Conservation (phyloP, 2,113 vertebrate genomes). For the Carassius auratus region DNA sequence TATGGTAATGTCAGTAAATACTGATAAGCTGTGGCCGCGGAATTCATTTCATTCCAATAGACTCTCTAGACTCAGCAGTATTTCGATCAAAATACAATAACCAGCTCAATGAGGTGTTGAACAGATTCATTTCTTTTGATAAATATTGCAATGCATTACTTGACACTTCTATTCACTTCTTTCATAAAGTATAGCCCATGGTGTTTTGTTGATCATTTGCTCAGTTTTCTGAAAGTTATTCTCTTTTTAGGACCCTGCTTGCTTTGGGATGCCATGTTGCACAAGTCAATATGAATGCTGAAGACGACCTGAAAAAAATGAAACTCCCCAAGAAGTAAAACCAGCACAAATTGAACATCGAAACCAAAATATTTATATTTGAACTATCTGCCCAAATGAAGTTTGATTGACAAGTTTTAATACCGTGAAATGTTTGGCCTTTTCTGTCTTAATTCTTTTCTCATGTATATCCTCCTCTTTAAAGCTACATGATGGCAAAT, state of each 20-base stretch:
- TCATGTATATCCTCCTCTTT: constrained; percentile 49
- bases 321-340: constrained; percentile 96
- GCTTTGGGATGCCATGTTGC: constrained; percentile 93
- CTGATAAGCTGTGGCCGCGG: constrained; percentile 57
- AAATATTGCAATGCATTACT: background rate
- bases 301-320: constrained; percentile 93
- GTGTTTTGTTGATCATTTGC: background rate
- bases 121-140: background rate
- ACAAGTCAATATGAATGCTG: constrained; percentile 86
- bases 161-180: background rate
- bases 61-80: constrained; percentile 55
- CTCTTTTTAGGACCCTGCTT: constrained; percentile 85
- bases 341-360: background rate
- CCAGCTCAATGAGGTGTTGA: background rate
- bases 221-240: background rate
- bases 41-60: constrained; percentile 42
- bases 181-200: background rate
- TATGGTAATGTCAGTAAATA: constrained; percentile 56
- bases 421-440: background rate
- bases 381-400: too few relatives aligned
- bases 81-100: constrained; percentile 7
- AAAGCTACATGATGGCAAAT: constrained; percentile 94
- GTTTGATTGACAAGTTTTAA: too few relatives aligned
- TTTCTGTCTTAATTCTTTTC: background rate
- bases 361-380: background rate